Base-by-base conservation (phyloP, 2,888 invertebrate genomes). In the Lasius platythorax region DNA sequence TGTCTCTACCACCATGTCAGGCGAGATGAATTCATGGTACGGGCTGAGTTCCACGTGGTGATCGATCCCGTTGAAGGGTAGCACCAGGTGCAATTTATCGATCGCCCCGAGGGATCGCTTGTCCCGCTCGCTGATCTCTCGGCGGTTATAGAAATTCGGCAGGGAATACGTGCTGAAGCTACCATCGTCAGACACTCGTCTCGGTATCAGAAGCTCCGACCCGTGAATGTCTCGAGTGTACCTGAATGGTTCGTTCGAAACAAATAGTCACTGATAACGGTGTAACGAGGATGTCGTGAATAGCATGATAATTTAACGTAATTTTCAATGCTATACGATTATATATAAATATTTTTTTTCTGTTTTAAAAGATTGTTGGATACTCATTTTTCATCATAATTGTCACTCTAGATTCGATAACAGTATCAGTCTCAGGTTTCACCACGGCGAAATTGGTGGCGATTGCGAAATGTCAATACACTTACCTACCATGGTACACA, bases 1-100 rank as follows among this genome's bases (percentile, higher is more conserved):
- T 63, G 97, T 96, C 95, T 98, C 98, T 90, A 98, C 96, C 86
- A 98, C 95, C 95, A 98, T 95, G 83, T 96, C 96, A 37, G 96
- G 96, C 5, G 96, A 95, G 75, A 96, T 90, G 84, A 96, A 95
- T 23, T 94, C 95, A 88, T 95, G 95, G 91, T 96, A 96, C 3
- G 96, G 96, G 92, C 93, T 95, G 56, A 96, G 91, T 85, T 95
- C 95, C 63, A 96, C 88, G 73, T 96, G 95, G 85, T 96, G 95
- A 74, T 94, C 93, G 74, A 88, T 84, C 5, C 93, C 94, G 66
- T 92, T 90, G 83, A 95, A 92, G 11, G 93, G 91, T 53, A 95
- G 84, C 76, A 92, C 87, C 85, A 95, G 92, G 87, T 95, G 94
- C 63, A 95, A 68, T 83, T 86, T 92, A 79, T 92, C 90, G 63